These are phyloP conservation scores for Tholera decimalis DNA, from an alignment of 2,888 invertebrate species.

Conservation along the genomic window DNA sequence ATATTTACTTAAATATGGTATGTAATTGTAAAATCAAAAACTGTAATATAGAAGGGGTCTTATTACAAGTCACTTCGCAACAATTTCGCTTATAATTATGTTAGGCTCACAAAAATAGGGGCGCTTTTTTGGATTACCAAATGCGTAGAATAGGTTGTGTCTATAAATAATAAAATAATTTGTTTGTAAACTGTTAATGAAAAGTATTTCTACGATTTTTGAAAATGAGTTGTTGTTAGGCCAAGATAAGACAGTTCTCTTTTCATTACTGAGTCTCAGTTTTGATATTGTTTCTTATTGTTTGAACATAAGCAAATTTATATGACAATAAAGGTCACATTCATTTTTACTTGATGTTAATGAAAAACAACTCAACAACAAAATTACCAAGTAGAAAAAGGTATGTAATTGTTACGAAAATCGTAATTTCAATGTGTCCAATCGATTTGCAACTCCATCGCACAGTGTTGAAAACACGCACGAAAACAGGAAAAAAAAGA, in stretches of 20 bases:
- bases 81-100: constrained; percentile 89
- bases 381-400: constrained; percentile 29
- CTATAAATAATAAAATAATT: constrained; percentile 15
- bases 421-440: constrained; percentile 72
- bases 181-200: background rate
- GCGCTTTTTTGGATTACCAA: constrained; percentile 64
- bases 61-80: constrained; percentile 88
- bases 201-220: background rate
- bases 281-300: background rate
- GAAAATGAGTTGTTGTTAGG: background rate
- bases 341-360: background rate
- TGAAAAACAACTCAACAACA: background rate
- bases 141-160: constrained; percentile 62
- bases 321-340: background rate
- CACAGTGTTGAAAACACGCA: constrained; percentile 85
- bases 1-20: constrained; percentile 57
- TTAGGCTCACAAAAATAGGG: constrained; percentile 86
- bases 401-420: constrained; percentile 38
- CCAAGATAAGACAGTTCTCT: background rate
- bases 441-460: constrained; percentile 79
- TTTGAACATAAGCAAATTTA: background rate
- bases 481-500: constrained; percentile 78
- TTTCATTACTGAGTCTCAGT: background rate
- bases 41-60: constrained; percentile 83
- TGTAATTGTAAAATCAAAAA: constrained; percentile 80